Evolutionary conservation across 2,888 invertebrate genomes (phyloP).

Genomic region (Hydroisotoma schaefferi): DNA sequence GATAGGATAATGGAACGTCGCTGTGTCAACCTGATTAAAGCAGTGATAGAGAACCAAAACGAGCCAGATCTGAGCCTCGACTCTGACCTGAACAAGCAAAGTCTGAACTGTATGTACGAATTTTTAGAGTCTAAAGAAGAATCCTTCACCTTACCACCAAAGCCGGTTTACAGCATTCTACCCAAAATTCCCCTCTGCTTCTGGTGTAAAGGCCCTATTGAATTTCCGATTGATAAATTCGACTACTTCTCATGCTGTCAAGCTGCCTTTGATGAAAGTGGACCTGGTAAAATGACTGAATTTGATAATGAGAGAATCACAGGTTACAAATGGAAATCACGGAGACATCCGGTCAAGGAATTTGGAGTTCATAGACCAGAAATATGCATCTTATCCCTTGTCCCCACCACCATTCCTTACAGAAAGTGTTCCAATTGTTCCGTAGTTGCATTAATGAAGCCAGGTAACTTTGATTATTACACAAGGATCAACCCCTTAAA

Average conservation of each 20-base stretch:
- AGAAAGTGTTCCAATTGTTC: constrained; percentile 24
- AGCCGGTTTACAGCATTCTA: constrained; percentile 18
- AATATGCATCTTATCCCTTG: constrained; percentile 19
- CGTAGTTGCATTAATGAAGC: constrained; percentile 11
- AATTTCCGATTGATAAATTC: neutral
- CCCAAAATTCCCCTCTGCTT: constrained; percentile 19
- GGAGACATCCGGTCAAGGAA: constrained; percentile 23
- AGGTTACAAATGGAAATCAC: constrained; percentile 25
- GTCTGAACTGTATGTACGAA: constrained; percentile 20
- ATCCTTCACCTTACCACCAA: neutral
- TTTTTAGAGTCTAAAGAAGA: constrained; percentile 23
- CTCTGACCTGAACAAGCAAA: constrained; percentile 20
- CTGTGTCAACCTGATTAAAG: constrained; percentile 15
- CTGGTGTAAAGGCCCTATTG: constrained; percentile 16
- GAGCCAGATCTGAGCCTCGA: constrained; percentile 12
- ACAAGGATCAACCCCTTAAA: too few species aligned
- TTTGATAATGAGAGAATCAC: constrained; percentile 23
- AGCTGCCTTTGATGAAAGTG: constrained; percentile 3
- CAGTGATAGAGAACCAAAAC: constrained; percentile 21
- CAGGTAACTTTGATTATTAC: neutral
- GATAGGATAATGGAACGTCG: constrained; percentile 23
- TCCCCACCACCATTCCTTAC: constrained; percentile 21
- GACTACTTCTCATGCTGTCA: neutral
- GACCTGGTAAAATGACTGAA: too few species aligned
- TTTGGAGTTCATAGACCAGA: constrained; percentile 20